Evolutionary conservation across 35 echinoderm and acorn worm species (phyloP).

Genomic region (Lytechinus variegatus): DNA sequence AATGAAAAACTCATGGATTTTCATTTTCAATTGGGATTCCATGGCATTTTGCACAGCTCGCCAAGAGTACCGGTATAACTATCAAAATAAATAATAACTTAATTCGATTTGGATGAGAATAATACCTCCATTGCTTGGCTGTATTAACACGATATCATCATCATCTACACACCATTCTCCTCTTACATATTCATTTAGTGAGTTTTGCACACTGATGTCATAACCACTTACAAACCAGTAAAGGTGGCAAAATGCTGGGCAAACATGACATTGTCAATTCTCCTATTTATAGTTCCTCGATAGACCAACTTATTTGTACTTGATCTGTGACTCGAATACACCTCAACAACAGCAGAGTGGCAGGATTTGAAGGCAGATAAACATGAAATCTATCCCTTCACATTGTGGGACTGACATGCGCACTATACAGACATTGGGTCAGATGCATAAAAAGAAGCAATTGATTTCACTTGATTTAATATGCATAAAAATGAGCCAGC

Average conservation of each 20-base stretch:
- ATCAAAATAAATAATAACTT: too few relatives aligned
- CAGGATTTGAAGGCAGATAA: neutral
- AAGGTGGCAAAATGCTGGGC: neutral
- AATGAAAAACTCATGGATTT: too few relatives aligned
- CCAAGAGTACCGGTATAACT: too few relatives aligned
- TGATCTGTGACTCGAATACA: neutral
- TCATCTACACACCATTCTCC: neutral
- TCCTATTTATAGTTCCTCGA: neutral
- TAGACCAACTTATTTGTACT: neutral
- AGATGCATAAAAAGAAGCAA: too few relatives aligned
- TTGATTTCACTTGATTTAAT: too few relatives aligned
- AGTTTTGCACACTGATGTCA: neutral
- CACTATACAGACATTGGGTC: neutral
- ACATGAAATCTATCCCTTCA: neutral
- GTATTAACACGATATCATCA: neutral
- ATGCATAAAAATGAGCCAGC: too few relatives aligned
- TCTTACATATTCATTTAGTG: neutral
- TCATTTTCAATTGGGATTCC: too few relatives aligned
- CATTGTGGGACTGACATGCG: neutral
- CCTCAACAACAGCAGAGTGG: neutral
- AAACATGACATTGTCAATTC: neutral
- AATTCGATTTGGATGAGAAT: too few relatives aligned
- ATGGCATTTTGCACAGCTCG: too few relatives aligned
- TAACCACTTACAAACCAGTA: neutral
- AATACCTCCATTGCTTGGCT: too few relatives aligned